Base-by-base conservation (phyloP, 1,140 invertebrate genomes). In the Drosophila auraria region DNA sequence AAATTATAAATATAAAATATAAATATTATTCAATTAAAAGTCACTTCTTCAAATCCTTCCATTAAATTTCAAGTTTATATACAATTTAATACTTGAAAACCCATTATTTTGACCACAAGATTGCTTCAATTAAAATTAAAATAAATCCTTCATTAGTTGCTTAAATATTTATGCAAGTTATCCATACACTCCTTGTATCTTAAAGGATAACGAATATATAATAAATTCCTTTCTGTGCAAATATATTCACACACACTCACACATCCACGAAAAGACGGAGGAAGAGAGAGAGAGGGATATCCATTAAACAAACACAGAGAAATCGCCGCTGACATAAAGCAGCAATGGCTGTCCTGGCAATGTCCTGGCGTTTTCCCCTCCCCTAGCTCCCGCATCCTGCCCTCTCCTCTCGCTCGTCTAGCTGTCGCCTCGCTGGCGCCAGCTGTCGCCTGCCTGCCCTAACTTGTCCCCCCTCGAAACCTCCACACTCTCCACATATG, bases 351-450 rank as follows among this genome's bases (percentile, higher is more conserved):
- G 71, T 78, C 75, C 74, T 77, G 74, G 74, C 74, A 77, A 76
- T 77, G 74, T 77, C 75, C 75, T 78, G 75, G 45, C 36, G 38
- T 7, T 50, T 9, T 30, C 23, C 57, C 15, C 36, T 27, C 36
- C 27, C 38, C 44, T n/a, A 11, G 23, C 25, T 42, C 33, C 45
- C 40, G 40, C 40, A 42, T 42, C 12, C 17, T n/a, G 9, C 23
- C 23, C 23, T 36, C 23, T 17, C 36, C 49, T 49, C 27, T 33
- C 40, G 56, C 60, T 30, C 61, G 75, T 78, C 75, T 73, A 47
- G 74, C 50, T 75, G 80, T 78, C 80, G 80, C 80, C 80, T 82
- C 58, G 80, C 51, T 82, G 80, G 80, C 80, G 80, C 80, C 80
- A 80, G 57, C 81, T 78, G 75, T 78, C 70, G 68, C 58, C 76